phyloP scores from a whole-genome alignment of 2,113 vertebrate species.

The Circaetus gallicus region DNA sequence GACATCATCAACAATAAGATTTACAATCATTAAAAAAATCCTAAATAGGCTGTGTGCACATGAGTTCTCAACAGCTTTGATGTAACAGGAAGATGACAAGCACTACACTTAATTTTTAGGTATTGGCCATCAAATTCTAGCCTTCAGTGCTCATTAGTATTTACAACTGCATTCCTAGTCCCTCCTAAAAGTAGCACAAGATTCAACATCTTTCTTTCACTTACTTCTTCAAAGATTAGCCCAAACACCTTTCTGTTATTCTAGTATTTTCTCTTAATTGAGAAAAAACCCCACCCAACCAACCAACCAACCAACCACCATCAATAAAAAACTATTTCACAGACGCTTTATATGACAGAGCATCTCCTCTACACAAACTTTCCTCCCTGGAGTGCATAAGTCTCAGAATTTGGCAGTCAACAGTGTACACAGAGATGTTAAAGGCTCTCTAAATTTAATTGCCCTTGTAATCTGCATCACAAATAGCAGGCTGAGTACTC shows the following conservation, averaged over 20 bases:
- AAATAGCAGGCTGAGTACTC: neutral
- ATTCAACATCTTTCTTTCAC: neutral
- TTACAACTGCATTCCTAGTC: neutral
- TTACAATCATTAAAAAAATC: neutral
- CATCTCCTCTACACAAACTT: neutral
- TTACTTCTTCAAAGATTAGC: neutral
- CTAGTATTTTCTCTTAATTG: neutral
- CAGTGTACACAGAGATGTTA: neutral
- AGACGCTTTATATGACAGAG: neutral
- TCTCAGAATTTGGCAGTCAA: neutral
- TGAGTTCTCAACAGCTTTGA: neutral
- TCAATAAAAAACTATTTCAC: neutral
- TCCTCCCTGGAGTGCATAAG: neutral
- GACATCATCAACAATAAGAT: neutral
- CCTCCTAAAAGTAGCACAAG: neutral
- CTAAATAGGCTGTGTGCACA: neutral
- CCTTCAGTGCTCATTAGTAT: neutral
- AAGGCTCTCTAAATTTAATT: neutral
- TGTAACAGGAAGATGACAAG: neutral
- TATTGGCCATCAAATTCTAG: neutral
- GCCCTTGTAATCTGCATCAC: neutral
- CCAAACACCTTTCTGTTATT: neutral
- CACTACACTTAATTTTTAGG: neutral
- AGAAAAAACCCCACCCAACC: neutral
- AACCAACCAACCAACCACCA: neutral